Conservation (phyloP, 53 echinoderm and acorn worm species). For the Crossaster papposus region DNA sequence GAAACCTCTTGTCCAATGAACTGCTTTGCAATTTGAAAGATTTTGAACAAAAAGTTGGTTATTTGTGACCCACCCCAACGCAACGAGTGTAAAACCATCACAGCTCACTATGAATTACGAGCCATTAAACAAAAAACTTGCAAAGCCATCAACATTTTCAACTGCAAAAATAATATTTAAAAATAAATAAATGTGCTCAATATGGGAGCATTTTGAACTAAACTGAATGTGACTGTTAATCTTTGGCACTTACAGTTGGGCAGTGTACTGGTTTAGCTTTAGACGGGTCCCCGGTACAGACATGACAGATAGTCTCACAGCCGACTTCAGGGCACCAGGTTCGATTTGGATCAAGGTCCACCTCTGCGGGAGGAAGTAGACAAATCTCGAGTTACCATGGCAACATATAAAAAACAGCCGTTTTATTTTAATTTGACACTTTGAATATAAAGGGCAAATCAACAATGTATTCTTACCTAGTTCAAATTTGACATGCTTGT, state of each 20-base stretch:
- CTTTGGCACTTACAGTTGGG: slow-evolving; percentile 70
- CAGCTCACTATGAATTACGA: no score
- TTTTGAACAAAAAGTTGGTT: no score
- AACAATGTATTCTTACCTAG: slow-evolving; percentile 71
- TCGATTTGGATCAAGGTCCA: slow-evolving; percentile 88
- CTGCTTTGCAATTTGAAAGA: no score
- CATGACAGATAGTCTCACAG: slow-evolving; percentile 95
- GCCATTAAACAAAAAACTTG: no score
- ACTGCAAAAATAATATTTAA: no score
- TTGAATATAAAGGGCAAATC: neutral
- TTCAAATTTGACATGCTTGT: slow-evolving; percentile 82
- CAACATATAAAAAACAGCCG: neutral
- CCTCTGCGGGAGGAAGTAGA: slow-evolving; percentile 62
- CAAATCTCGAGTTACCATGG: neutral
- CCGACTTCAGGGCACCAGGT: slow-evolving; percentile 95
- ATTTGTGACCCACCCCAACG: no score
- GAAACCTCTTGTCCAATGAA: no score
- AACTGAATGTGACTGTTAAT: no score
- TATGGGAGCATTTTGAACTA: no score
- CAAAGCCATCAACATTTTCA: no score
- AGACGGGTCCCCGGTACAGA: slow-evolving; percentile 68
- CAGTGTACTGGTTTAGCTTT: slow-evolving; percentile 88
- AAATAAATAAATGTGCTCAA: no score
- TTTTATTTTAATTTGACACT: neutral
- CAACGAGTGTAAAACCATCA: no score